Evolutionary conservation across 2,113 vertebrate genomes (phyloP).

Genomic region (Muscicapa adusta): DNA sequence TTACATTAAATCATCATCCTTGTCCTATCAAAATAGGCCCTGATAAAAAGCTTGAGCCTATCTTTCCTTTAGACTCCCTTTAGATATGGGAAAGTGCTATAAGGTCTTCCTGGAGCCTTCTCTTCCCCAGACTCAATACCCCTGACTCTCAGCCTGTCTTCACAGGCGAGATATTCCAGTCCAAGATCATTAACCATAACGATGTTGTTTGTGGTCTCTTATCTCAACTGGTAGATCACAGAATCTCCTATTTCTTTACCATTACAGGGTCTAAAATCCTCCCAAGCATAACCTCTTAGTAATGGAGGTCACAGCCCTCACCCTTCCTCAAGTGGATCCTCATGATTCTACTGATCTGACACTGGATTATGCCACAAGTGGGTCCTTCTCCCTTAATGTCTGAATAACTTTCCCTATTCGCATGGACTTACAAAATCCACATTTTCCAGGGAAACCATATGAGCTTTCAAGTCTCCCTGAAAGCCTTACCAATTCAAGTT

Average conservation of each 20-base stretch:
- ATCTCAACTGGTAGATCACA: neutral
- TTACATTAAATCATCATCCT: neutral
- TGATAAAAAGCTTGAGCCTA: neutral
- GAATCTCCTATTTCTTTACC: neutral
- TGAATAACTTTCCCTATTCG: accelerated
- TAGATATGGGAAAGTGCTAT: neutral
- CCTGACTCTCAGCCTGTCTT: neutral
- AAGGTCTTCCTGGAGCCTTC: neutral
- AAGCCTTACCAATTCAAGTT: neutral
- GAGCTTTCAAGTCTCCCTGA: neutral
- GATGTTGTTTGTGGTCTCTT: neutral
- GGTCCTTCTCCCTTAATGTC: neutral
- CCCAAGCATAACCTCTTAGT: neutral
- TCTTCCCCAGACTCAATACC: neutral
- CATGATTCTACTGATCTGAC: neutral
- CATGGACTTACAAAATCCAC: neutral
- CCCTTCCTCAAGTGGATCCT: neutral
- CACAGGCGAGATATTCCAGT: neutral
- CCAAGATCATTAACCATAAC: neutral
- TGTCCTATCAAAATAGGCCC: neutral
- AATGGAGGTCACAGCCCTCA: neutral
- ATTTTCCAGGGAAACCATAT: neutral
- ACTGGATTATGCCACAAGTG: neutral
- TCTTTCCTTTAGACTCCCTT: neutral
- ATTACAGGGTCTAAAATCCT: neutral